Evolutionary conservation across 2,113 vertebrate genomes (phyloP).

Genomic region (Orycteropus afer): DNA sequence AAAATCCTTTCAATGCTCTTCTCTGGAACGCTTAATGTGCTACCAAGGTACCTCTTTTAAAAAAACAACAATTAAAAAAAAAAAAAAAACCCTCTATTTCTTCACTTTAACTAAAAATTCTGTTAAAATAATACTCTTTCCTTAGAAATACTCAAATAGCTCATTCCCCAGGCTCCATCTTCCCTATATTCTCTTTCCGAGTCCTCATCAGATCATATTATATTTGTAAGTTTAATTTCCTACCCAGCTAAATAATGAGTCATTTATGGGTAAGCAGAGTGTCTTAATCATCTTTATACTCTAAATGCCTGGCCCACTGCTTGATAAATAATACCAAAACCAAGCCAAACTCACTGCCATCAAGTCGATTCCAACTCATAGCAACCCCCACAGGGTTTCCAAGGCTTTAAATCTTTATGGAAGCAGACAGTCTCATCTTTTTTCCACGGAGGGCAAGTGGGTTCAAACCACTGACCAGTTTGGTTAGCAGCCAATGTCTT

Average conservation of each 20-base stretch:
- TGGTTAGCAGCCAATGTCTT: too few species aligned
- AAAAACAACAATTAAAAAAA: not conserved
- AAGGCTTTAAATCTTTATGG: too few species aligned
- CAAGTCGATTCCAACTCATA: too few species aligned
- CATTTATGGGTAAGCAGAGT: not conserved
- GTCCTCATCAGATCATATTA: not conserved
- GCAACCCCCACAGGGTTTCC: too few species aligned
- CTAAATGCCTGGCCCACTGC: not conserved
- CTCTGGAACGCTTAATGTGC: not conserved
- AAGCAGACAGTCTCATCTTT: too few species aligned
- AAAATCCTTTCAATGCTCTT: not conserved
- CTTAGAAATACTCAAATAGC: conserved; percentile 4
- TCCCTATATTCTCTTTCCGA: not conserved
- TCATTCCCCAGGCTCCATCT: not conserved
- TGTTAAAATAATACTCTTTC: not conserved
- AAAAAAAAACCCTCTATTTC: not conserved
- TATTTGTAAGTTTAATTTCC: not conserved
- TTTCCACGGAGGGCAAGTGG: too few species aligned
- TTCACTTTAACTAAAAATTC: not conserved
- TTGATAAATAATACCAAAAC: not conserved
- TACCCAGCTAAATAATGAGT: not conserved
- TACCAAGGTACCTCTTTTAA: not conserved
- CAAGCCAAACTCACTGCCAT: too few species aligned
- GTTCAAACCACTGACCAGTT: too few species aligned
- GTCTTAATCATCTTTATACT: conserved; percentile 19